phyloP scores from a whole-genome alignment of 2,113 vertebrate genomes.

The Nannobrachium achirus region DNA sequence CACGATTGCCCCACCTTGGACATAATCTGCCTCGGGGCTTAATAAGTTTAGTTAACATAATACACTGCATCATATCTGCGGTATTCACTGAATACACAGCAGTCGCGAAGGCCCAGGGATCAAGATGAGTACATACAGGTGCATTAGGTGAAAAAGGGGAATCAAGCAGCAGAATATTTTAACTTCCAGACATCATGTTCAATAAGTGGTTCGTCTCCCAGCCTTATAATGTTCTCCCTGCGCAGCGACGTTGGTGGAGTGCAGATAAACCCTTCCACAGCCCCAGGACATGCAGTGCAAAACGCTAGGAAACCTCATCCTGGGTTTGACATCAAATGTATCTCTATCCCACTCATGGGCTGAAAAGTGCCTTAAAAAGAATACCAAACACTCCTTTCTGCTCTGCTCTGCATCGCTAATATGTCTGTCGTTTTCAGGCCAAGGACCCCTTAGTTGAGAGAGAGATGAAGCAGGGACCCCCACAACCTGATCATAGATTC shows the following conservation, averaged over 20 bases:
- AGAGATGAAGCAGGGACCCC: conserved; percentile 22
- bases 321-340: conserved; percentile 32
- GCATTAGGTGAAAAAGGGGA: background rate
- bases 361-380: conserved; percentile 15
- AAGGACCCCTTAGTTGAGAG: no score
- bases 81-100: no score
- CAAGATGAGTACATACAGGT: background rate
- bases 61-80: no score
- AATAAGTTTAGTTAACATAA: no score
- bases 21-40: no score
- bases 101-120: no score
- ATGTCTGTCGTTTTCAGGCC: no score
- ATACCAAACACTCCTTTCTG: background rate
- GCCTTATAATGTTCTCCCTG: background rate
- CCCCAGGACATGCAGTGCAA: conserved; percentile 26
- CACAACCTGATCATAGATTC: no score
- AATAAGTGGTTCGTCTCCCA: no score
- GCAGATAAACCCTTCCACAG: conserved; percentile 41
- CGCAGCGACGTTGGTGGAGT: background rate
- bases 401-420: conserved; percentile 32
- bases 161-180: background rate
- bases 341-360: conserved; percentile 38
- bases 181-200: no score
- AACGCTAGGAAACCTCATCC: conserved; percentile 36
- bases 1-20: no score